Percentiles rank a stretch among this genome's conserved stretches.
These are phyloP conservation scores for Micropoecilia bifurca DNA, from an alignment of 2,797 vertebrate species.

Conservation along the genomic window DNA sequence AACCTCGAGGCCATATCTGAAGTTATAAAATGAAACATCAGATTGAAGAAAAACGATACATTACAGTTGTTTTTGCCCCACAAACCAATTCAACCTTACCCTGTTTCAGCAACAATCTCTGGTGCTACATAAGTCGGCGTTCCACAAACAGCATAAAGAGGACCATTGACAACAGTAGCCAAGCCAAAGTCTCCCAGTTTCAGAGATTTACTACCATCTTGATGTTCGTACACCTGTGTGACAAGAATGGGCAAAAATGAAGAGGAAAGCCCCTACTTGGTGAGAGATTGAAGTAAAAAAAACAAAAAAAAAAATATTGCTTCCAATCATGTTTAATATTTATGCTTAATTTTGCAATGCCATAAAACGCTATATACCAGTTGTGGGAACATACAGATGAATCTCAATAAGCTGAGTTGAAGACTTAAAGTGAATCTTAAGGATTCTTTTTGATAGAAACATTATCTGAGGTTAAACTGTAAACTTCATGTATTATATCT, in stretches of 20 bases:
- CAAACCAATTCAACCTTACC: conserved; percentile 78
- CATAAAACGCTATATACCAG: neutral
- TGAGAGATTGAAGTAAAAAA: neutral
- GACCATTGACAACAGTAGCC: conserved; percentile 92
- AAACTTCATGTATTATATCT: too few relatives aligned
- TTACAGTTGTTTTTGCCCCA: neutral
- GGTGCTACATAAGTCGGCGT: conserved; percentile 98
- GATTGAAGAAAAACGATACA: neutral
- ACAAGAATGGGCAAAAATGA: neutral
- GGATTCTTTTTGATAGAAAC: too few relatives aligned
- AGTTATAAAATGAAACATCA: conserved; percentile 11
- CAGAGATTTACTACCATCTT: conserved; percentile 93
- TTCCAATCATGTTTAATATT: neutral
- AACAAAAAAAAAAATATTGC: neutral
- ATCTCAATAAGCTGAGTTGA: neutral
- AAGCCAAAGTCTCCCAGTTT: conserved; percentile 96
- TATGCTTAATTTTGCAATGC: neutral
- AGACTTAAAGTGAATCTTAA: too few relatives aligned
- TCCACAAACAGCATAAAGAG: conserved; percentile 94
- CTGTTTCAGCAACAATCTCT: conserved; percentile 94
- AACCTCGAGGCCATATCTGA: conserved; percentile 95
- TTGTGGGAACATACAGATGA: neutral
- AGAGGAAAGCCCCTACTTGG: neutral
- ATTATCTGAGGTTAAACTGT: too few relatives aligned
- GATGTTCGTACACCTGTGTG: conserved; percentile 92